Evolutionary conservation across 2,113 vertebrate genomes (phyloP), one percentile per base, ranked within the genome.

Genomic region (Xiphias gladius): DNA sequence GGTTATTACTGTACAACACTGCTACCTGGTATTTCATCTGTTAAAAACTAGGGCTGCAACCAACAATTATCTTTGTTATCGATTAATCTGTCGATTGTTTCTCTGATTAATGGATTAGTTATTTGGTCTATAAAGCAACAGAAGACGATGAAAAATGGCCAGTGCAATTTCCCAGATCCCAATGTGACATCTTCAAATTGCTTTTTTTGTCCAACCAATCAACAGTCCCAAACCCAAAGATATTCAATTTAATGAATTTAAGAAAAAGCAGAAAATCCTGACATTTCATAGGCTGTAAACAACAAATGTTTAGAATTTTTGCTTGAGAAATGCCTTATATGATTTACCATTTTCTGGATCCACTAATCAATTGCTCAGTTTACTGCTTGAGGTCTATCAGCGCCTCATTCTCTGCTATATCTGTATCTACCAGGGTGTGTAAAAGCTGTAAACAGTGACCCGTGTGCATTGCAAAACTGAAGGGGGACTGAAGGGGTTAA

Each of bases 401-500:
- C 19, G 3, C 26, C 50, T 28, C 61, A 20, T 52, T 8, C 30
- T 24, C 20, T 20, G 58, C 58, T n/a, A 11, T 9, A 7, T 66
- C 37, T 24, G 37, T 30, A 72, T 7, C 13, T 14, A 30, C 46
- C 52, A 32, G 41, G 41, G 63, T 0, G 28, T 0, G 61, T 46
- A 48, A 50, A 64, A 66, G 58, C 52, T 73, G 63, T 68, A 72
- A 82, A 84, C 43, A 72, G 77, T 62, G 24, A 55, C 37, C 50
- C 1, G 19, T 22, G 50, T 69, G 66, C 32, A 32, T 2, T 39
- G 66, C 24, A 13, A 48, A 30, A 1, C 11, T 58, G 17, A 22
- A 0, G 6, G 32, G 32, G 3, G 19, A 14, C 22, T 35, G 12
- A 70, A 77, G 19, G 85, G 76, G 86, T 83, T 88, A 89, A 89